These are phyloP conservation scores for Mormyrops attenuatus DNA, from an alignment of 2,797 vertebrate genomes.

Conservation along the genomic window DNA sequence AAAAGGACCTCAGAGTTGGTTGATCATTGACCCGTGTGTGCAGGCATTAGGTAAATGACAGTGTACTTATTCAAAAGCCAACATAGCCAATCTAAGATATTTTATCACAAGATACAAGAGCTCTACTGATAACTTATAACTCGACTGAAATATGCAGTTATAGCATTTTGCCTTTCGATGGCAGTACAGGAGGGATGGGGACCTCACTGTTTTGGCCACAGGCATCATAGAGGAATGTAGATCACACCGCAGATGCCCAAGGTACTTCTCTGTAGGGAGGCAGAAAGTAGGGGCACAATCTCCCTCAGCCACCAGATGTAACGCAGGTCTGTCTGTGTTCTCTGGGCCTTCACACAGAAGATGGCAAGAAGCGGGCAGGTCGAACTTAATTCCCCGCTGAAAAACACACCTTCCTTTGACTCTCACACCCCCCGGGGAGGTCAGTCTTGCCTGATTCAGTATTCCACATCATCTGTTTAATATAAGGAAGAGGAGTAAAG, in stretches of 20 bases:
- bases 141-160: not conserved
- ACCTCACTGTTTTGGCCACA: not conserved
- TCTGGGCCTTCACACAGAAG: not conserved
- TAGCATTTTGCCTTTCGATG: not conserved
- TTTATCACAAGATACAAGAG: not conserved
- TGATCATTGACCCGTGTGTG: not conserved
- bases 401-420: not conserved
- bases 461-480: slow-evolving; percentile 65
- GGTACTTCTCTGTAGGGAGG: not conserved
- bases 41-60: not conserved
- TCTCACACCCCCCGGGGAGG: not conserved
- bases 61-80: not conserved
- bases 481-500: slow-evolving; percentile 72
- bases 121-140: not conserved
- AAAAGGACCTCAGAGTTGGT: not conserved
- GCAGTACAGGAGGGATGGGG: not conserved
- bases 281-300: not conserved
- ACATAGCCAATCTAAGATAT: not conserved
- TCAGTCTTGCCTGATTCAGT: slow-evolving; percentile 43
- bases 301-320: not conserved
- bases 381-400: not conserved
- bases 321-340: not conserved
- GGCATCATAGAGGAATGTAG: not conserved
- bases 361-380: not conserved
- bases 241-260: not conserved